phyloP scores from a whole-genome alignment of 2,113 vertebrate species.

The Neopipo cinnamomea region DNA sequence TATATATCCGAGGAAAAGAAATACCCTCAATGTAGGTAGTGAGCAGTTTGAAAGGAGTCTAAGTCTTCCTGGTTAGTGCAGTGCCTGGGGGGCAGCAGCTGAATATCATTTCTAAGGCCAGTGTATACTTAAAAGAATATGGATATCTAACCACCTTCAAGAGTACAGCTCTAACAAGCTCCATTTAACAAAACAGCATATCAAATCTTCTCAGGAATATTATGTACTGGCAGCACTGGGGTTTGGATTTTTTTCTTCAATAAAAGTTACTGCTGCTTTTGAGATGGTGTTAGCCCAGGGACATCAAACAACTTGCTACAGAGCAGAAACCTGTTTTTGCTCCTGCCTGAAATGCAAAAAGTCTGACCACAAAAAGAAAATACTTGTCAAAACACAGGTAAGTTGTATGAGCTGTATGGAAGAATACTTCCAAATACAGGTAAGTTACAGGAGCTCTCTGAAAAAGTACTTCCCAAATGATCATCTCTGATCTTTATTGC shows the following conservation, averaged over 20 bases:
- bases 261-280: background rate
- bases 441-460: background rate
- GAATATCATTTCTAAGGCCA: background rate
- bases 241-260: background rate
- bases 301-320: background rate
- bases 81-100: background rate
- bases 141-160: background rate
- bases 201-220: background rate
- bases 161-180: background rate
- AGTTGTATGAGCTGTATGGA: background rate
- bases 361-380: background rate
- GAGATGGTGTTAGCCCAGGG: background rate
- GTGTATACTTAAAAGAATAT: background rate
- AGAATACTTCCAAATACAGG: background rate
- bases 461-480: background rate
- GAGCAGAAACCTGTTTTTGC: background rate
- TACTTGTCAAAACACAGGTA: background rate
- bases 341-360: background rate
- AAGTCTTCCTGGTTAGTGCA: background rate
- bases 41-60: background rate
- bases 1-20: background rate
- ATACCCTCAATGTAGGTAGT: background rate
- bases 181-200: background rate
- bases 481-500: background rate
- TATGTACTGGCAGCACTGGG: background rate